Evolutionary conservation across 2,888 invertebrate genomes (phyloP).

Genomic region (Zonitis immaculata): DNA sequence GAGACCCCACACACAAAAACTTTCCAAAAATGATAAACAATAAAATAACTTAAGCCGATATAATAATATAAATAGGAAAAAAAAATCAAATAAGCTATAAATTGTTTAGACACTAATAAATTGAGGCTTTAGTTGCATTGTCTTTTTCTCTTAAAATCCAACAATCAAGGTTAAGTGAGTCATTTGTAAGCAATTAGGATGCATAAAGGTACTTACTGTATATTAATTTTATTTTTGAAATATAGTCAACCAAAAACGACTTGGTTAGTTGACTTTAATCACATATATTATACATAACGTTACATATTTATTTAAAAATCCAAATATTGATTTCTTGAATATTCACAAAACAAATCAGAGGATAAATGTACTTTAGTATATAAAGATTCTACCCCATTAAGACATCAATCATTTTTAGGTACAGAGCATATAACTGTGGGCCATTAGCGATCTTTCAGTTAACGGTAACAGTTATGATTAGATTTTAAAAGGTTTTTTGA

Average conservation of each 20-base stretch:
- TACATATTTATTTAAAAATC: no score
- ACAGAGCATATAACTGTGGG: constrained; percentile 2
- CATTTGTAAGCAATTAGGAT: neutral
- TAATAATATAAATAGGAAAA: neutral
- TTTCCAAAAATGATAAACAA: neutral
- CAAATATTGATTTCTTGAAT: constrained; percentile 5
- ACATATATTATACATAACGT: no score
- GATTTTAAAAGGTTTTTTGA: neutral
- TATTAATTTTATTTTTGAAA: neutral
- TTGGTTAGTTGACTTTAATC: no score
- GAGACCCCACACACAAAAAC: neutral
- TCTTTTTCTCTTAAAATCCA: neutral
- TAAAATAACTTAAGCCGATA: neutral
- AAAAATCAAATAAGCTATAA: neutral
- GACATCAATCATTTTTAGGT: constrained; percentile 16
- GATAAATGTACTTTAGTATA: neutral
- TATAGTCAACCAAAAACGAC: no score
- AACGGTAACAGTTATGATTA: neutral
- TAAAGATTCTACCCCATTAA: neutral
- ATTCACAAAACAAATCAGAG: constrained; percentile 4
- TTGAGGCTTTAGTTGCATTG: constrained; percentile 3
- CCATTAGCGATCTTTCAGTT: constrained; percentile 12
- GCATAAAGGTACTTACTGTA: neutral
- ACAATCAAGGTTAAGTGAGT: constrained; percentile 3
- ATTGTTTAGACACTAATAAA: constrained; percentile 1